phyloP scores from a whole-genome alignment of 1,140 invertebrate species.

The Mylabris phalerata region DNA sequence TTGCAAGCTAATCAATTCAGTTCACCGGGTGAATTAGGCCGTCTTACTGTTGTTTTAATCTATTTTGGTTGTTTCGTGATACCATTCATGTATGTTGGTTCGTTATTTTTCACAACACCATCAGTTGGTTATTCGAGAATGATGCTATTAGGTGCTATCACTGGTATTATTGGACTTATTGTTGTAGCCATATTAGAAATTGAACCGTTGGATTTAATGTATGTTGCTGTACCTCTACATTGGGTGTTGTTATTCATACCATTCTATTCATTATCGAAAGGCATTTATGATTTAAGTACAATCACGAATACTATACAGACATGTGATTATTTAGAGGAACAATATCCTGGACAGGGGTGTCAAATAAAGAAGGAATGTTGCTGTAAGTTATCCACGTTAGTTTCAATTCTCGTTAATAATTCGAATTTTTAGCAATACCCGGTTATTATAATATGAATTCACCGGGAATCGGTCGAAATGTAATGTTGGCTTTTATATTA shows the following conservation, averaged over 20 bases:
- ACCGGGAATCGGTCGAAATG: slow-evolving; percentile 43
- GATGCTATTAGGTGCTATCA: slow-evolving; percentile 60
- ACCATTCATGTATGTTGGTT: slow-evolving; percentile 55
- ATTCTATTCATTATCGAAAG: slow-evolving; percentile 58
- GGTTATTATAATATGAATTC: slow-evolving; percentile 45
- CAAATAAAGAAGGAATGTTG: slow-evolving; percentile 6
- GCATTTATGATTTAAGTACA: slow-evolving; percentile 23
- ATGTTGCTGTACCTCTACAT: slow-evolving; percentile 54
- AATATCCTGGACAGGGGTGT: neutral
- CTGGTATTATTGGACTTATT: slow-evolving; percentile 53
- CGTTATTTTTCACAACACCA: slow-evolving; percentile 55
- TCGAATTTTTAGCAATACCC: slow-evolving; percentile 36
- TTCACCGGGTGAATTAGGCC: slow-evolving; percentile 34
- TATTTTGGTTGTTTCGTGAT: slow-evolving; percentile 45
- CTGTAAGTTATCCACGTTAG: neutral
- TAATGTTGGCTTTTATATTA: slow-evolving; percentile 35
- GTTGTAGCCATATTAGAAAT: slow-evolving; percentile 60
- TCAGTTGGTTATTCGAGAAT: slow-evolving; percentile 65
- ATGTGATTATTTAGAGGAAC: slow-evolving; percentile 13
- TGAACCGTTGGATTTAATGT: slow-evolving; percentile 47
- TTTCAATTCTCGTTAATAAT: slow-evolving; percentile 33
- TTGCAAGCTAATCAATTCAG: slow-evolving; percentile 53
- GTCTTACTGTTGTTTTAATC: slow-evolving; percentile 34
- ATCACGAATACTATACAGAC: slow-evolving; percentile 19
- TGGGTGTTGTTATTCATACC: slow-evolving; percentile 62